Evolutionary conservation across 2,888 invertebrate genomes (phyloP).

Genomic region (Syritta pipiens): DNA sequence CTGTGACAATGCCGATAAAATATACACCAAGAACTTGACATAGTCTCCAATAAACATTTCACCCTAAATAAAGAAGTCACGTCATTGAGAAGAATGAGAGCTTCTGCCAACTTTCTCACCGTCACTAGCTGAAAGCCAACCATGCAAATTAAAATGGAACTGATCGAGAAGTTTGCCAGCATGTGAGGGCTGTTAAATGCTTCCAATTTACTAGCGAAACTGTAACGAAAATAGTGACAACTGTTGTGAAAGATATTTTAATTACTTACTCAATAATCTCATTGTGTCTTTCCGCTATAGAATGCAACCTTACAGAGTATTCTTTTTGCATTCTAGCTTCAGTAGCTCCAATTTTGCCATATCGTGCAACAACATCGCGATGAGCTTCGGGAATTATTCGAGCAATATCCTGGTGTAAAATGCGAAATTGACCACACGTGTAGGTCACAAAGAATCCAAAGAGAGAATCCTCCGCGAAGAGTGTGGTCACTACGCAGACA

Average conservation of each 20-base stretch:
- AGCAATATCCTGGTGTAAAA: slow-evolving; percentile 75
- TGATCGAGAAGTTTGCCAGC: slow-evolving; percentile 76
- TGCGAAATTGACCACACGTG: slow-evolving; percentile 76
- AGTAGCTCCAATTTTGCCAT: slow-evolving; percentile 16
- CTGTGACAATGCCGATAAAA: slow-evolving; percentile 76
- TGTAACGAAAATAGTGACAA: slow-evolving; percentile 54
- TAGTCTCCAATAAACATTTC: slow-evolving; percentile 78
- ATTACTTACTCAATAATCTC: slow-evolving; percentile 74
- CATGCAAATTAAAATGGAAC: slow-evolving; percentile 78
- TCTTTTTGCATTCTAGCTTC: slow-evolving; percentile 60
- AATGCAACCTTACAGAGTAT: slow-evolving; percentile 70
- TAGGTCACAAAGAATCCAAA: slow-evolving; percentile 78
- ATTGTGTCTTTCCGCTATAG: slow-evolving; percentile 74
- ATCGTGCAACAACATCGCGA: slow-evolving; percentile 39
- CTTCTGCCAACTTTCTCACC: slow-evolving; percentile 63
- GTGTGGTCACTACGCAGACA: slow-evolving; percentile 77
- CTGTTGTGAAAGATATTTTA: not conserved
- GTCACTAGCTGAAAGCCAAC: slow-evolving; percentile 78
- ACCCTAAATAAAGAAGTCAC: slow-evolving; percentile 65
- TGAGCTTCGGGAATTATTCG: slow-evolving; percentile 70
- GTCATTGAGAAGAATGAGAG: too few species aligned
- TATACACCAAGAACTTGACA: slow-evolving; percentile 77
- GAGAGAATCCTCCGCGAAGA: slow-evolving; percentile 78
- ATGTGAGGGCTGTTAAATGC: slow-evolving; percentile 77
- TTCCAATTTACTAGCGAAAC: slow-evolving; percentile 75